These are phyloP conservation scores for Hirtodrosophila duncani DNA, from an alignment of 2,888 invertebrate genomes.

Conservation along the genomic window DNA sequence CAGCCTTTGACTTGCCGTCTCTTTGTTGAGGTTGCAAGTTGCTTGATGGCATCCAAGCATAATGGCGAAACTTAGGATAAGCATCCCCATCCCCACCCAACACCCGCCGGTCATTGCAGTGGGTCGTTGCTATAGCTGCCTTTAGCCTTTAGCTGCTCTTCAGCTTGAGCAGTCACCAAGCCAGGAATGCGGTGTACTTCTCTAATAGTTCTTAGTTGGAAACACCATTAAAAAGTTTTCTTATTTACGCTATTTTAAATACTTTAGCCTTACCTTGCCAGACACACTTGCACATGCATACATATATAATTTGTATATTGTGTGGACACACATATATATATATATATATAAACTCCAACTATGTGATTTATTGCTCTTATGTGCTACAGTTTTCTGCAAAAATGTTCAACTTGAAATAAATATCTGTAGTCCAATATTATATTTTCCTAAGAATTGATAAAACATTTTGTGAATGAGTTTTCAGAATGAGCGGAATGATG, in stretches of 20 bases:
- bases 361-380: no score
- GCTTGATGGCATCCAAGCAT: constrained; percentile 8
- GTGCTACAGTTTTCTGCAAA: no score
- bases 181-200: constrained; percentile 48
- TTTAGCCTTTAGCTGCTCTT: constrained; percentile 1
- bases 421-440: no score
- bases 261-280: no score
- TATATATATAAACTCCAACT: no score
- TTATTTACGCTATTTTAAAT: constrained; percentile 47
- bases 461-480: no score
- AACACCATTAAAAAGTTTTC: constrained; percentile 54
- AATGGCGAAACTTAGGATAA: constrained; percentile 31
- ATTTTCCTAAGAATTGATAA: no score
- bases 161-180: constrained; percentile 15
- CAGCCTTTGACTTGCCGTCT: constrained; percentile 19
- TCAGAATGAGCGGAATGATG: no score
- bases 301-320: no score
- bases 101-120: background rate
- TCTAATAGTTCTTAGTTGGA: constrained; percentile 60
- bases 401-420: no score
- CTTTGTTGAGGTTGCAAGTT: constrained; percentile 16
- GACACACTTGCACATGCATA: no score
- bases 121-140: background rate
- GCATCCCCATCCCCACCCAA: constrained; percentile 13
- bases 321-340: no score